Base-by-base conservation (phyloP, 2,113 vertebrate species). In the Oncorhynchus masou region DNA sequence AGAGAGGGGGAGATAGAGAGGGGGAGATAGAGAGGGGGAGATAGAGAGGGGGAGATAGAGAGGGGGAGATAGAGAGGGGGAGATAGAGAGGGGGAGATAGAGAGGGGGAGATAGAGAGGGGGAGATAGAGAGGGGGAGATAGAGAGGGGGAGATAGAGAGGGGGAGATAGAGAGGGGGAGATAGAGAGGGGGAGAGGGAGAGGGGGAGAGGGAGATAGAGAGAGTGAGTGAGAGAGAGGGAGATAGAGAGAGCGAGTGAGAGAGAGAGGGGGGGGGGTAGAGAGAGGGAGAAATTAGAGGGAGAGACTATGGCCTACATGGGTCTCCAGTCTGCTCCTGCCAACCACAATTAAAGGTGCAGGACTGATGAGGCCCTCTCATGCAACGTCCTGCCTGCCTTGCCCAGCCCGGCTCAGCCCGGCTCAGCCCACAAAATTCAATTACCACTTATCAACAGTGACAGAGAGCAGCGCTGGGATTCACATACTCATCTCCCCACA, bases 361-460 rank as follows among this genome's bases (percentile, higher is more conserved):
- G 49, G 5, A 70, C 68, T 81, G 79, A 81, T 60, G 77, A 79
- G 65, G 80, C 68, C 57, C 27, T 66, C 75, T 83, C 70, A 83
- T 60, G 51, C 67, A 73, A 71, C 83, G 65, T 78, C 54, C 70
- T 27, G 62, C 25, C 57, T 70, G 74, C 62, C 77, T 74, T 78
- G 77, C 75, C 69, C 79, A 24, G 29, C 29, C 4, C 29, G 4
- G 29, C 29, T 31, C 29, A 31, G 29, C 81, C 74, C 82, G 78
- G 75, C 73, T 69, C 16, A 64, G 74, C 74, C 73, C 75, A 77
- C 79, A 76, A 74, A 85, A 84, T 88, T 88, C 83, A 88, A 88
- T 90, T 89, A 87, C 73, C 78, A 86, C 82, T 87, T 83, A 84
- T 86, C 83, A 86, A 70, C 75, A 76, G 78, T 75, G 83, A 86